Conservation (phyloP, 2,113 vertebrate species). For the Leptosomus discolor region DNA sequence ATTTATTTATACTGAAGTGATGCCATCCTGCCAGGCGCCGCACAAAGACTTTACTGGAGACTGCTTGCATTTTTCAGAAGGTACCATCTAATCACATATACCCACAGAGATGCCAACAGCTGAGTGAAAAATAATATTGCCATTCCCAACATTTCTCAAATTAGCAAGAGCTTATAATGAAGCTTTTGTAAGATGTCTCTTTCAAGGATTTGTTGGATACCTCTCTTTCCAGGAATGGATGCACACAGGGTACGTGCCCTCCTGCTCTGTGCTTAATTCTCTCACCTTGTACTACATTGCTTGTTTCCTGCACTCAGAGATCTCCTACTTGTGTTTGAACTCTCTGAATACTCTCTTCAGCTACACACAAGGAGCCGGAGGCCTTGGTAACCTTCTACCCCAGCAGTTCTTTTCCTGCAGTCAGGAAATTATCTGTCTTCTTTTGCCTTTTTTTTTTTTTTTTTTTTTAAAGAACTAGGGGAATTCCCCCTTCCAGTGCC, state of each 20-base stretch:
- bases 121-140: background rate
- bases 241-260: background rate
- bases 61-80: rapidly evolving
- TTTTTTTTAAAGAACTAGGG: background rate
- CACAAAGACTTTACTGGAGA: background rate
- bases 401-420: background rate
- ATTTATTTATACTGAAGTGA: background rate
- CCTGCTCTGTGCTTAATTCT: background rate
- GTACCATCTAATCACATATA: background rate
- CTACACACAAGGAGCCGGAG: background rate
- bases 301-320: background rate
- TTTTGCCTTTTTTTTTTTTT: background rate
- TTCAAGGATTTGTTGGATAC: background rate
- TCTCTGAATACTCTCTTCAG: slow-evolving; percentile 32
- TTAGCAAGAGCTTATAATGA: background rate
- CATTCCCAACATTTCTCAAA: background rate
- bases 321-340: slow-evolving; percentile 24
- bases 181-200: background rate
- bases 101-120: background rate
- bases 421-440: background rate
- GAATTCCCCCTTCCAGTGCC: background rate
- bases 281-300: rapidly evolving
- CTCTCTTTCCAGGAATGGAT: background rate
- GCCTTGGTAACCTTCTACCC: background rate
- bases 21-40: background rate